These are phyloP conservation scores for Cygnus olor DNA, from an alignment of 2,797 vertebrate genomes.

Conservation along the genomic window DNA sequence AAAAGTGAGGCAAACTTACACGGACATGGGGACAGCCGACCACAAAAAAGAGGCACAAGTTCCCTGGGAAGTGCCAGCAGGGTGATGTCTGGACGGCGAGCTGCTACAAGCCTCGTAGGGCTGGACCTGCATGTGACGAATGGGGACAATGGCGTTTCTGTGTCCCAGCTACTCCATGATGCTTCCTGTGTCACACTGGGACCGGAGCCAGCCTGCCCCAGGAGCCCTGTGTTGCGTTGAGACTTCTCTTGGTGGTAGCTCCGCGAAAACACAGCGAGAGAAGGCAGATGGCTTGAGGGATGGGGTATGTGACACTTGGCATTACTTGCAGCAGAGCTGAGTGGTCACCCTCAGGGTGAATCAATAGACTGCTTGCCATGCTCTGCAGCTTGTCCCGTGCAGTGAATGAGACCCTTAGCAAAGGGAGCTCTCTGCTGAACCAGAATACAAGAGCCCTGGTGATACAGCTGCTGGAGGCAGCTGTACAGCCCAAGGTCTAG, in stretches of 20 bases:
- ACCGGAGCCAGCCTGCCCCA: not conserved
- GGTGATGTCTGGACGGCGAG: not conserved
- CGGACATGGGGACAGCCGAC: not conserved
- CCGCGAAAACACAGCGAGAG: not conserved
- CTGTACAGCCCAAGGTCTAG: not conserved
- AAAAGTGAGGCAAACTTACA: not conserved
- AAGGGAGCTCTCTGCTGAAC: not conserved
- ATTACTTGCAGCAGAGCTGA: not conserved
- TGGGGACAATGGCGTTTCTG: not conserved
- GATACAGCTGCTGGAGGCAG: not conserved
- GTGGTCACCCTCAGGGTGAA: not conserved
- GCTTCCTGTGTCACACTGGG: not conserved
- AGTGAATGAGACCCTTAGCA: not conserved
- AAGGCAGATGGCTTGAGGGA: not conserved
- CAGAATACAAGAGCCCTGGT: not conserved
- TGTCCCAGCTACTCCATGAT: not conserved
- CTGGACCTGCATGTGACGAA: slow-evolving; percentile 9
- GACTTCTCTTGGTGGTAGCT: not conserved
- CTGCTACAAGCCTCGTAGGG: not conserved
- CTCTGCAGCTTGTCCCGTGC: not conserved
- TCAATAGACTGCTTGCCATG: not conserved
- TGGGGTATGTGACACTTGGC: fast-evolving
- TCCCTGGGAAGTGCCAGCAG: not conserved
- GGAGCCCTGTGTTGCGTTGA: not conserved
- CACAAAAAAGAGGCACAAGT: not conserved